phyloP scores from a whole-genome alignment of 1,140 invertebrate species.

The Bombus terrestris region DNA sequence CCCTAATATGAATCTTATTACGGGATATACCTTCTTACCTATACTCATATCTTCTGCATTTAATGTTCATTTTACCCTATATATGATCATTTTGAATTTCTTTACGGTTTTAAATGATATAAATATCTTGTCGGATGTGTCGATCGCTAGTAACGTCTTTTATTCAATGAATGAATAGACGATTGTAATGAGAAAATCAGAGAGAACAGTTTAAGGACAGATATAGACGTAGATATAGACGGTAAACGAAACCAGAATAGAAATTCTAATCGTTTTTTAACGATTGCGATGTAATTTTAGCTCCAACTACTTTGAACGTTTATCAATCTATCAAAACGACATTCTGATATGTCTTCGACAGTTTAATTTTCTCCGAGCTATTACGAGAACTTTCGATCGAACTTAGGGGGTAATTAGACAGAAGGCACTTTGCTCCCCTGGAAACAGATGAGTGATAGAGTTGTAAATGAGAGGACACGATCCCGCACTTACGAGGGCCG shows the following conservation, averaged over 20 bases:
- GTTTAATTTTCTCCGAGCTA: constrained; percentile 18
- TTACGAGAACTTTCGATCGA: background rate
- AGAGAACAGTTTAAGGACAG: background rate
- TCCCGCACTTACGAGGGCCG: constrained; percentile 35
- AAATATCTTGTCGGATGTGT: no score
- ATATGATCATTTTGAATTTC: background rate
- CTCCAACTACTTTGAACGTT: background rate
- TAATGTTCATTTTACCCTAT: no score
- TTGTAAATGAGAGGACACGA: constrained; percentile 43
- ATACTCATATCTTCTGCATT: no score
- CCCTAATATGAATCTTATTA: no score
- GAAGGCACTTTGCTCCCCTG: background rate
- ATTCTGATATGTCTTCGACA: constrained; percentile 13
- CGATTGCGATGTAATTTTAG: background rate
- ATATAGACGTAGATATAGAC: background rate
- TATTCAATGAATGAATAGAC: no score
- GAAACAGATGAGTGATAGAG: constrained; percentile 14
- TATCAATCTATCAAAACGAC: constrained; percentile 11
- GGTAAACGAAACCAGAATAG: background rate
- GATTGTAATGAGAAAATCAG: background rate
- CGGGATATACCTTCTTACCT: no score
- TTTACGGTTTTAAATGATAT: background rate
- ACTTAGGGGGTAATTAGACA: constrained; percentile 37
- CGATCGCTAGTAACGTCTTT: background rate
- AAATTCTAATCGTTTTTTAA: background rate